Base-by-base conservation (phyloP, 2,888 invertebrate genomes). In the Andrena minutula region DNA sequence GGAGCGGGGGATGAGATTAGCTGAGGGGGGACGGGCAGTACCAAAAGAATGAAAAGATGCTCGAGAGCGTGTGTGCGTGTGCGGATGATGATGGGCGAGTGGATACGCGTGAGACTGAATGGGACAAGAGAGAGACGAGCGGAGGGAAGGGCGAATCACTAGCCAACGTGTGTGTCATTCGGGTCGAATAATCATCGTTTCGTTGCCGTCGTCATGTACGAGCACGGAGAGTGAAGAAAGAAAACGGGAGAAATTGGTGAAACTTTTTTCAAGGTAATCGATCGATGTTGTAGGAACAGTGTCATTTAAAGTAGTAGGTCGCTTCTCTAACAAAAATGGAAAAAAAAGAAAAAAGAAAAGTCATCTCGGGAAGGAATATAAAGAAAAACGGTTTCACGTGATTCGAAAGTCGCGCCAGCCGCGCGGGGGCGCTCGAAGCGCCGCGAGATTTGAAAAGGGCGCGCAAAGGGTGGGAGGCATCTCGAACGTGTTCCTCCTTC, bases 251-350 rank as follows among this genome's bases (percentile, higher is more conserved):
- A 84, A 88, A 83, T 88, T 85, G 77, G 85, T 83, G 83, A 87
- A 82, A 90, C 85, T 75, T 87, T 90, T 89, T 90, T 89, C 84
- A 88, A 89, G 89, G 85, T 91, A 91, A 92, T 90, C 89, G 89
- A 91, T 92, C 89, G 90, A 92, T 92, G 92, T 92, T 80, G 92
- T 92, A 92, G 92, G 88, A 89, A 89, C 89, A 91, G 89, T 91
- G 91, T 92, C 89, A 88, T 91, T 90, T 89, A 91, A 91, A 89
- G 84, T 88, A 91, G 89, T 92, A 91, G 90, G 85, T 92, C 88
- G 92, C 92, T 92, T 92, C 89, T 90, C 89, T 90, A 89, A 90
- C 79, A 80, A 75, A 78, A 84, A 69, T 66, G 78, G 74, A 75
- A 60, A 75, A 72, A 74, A 77, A 53, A 71, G 81, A 76, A 72